Conservation (phyloP, 1,140 invertebrate species). For the Platorchestia sp. region DNA sequence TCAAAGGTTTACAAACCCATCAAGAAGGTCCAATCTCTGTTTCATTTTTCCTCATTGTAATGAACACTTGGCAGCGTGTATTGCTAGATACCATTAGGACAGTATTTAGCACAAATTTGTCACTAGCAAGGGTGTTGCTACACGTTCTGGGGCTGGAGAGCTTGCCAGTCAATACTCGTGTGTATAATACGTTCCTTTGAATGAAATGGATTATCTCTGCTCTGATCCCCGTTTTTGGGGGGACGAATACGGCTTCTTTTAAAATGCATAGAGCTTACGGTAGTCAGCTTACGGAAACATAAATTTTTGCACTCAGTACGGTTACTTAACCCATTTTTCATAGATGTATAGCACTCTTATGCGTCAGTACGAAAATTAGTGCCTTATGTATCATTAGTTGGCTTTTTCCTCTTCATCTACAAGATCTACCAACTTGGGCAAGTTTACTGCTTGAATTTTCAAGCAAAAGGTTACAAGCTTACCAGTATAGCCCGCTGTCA, state of each 20-base stretch:
- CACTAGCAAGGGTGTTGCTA: background rate
- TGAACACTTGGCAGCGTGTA: background rate
- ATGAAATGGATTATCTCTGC: background rate
- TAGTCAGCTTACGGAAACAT: conserved; percentile 18
- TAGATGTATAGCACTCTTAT: conserved; percentile 38
- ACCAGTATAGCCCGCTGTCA: background rate
- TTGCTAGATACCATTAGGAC: background rate
- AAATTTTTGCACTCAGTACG: background rate
- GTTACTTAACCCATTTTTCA: background rate
- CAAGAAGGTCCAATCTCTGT: background rate
- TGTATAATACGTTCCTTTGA: background rate
- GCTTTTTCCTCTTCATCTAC: background rate
- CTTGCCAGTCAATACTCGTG: background rate
- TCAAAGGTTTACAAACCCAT: background rate
- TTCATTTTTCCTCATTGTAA: background rate
- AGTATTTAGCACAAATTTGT: background rate
- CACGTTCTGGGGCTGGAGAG: background rate
- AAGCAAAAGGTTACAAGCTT: background rate
- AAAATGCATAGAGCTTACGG: conserved; percentile 11
- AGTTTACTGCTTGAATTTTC: background rate
- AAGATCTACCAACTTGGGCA: background rate
- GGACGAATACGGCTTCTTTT: background rate
- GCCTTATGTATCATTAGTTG: background rate
- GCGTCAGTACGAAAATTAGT: background rate
- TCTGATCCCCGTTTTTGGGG: background rate